Evolutionary conservation across 2,113 vertebrate genomes (phyloP).

Genomic region (Tricholaema leucomelas): DNA sequence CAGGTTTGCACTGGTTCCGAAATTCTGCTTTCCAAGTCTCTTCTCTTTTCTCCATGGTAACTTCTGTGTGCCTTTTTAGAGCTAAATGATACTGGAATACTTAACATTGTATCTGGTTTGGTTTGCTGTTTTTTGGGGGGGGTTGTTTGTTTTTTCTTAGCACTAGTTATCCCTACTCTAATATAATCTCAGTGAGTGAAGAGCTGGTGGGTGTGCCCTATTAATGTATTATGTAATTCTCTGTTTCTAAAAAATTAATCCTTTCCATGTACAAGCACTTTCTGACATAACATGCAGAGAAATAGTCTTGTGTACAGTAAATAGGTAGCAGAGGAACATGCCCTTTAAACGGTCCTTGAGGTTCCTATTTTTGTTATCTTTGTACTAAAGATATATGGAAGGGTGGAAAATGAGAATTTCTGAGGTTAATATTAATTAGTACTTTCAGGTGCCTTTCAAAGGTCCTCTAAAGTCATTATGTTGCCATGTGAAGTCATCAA

Average conservation of each 20-base stretch:
- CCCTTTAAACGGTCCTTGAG: neutral
- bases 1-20: neutral
- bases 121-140: too few relatives aligned
- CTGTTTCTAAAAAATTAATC: slow-evolving; percentile 52
- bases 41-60: neutral
- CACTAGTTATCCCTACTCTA: neutral
- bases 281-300: slow-evolving; percentile 23
- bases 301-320: slow-evolving; percentile 11
- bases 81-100: neutral
- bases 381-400: neutral
- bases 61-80: neutral
- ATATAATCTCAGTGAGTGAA: neutral
- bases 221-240: slow-evolving; percentile 14
- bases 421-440: neutral
- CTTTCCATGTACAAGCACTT: neutral
- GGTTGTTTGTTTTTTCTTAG: neutral
- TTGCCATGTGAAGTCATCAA: neutral
- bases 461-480: neutral
- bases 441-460: neutral
- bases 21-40: neutral
- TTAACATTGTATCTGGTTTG: neutral
- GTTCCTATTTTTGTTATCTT: neutral
- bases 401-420: neutral
- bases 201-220: neutral
- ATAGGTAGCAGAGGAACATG: neutral